Evolutionary conservation across 2,113 vertebrate genomes (phyloP).

Genomic region (Sturnus vulgaris): DNA sequence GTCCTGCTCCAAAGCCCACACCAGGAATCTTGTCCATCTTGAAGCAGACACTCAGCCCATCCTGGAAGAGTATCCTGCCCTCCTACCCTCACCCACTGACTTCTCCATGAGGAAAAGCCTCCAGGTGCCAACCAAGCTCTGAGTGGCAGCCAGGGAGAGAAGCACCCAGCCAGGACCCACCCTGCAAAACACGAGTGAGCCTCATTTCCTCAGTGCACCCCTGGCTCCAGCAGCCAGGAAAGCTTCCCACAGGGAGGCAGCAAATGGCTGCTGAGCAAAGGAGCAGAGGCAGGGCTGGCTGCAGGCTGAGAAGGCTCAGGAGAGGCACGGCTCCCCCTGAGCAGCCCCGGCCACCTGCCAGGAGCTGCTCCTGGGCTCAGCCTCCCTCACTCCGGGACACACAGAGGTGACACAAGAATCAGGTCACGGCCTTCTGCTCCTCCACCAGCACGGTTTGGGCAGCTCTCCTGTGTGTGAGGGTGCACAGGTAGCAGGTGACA

Average conservation of each 20-base stretch:
- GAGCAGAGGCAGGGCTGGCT: neutral
- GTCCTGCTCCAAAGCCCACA: neutral
- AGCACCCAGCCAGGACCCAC: neutral
- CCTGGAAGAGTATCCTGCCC: neutral
- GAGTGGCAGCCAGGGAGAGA: neutral
- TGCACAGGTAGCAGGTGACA: neutral
- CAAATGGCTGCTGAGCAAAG: neutral
- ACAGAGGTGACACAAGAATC: neutral
- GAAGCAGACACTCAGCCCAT: neutral
- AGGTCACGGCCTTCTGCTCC: neutral
- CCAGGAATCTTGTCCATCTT: neutral
- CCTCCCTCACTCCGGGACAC: neutral
- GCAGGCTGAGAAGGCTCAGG: neutral
- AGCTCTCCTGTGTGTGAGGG: neutral
- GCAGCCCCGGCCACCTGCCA: neutral
- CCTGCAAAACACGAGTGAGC: neutral
- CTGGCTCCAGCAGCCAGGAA: neutral
- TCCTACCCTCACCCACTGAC: neutral
- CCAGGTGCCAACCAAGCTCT: neutral
- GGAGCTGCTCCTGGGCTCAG: neutral
- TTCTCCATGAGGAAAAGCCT: neutral
- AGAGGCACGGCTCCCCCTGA: neutral
- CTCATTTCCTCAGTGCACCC: neutral
- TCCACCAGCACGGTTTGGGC: neutral
- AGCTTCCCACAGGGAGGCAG: constrained; percentile 18